These are phyloP conservation scores for Cossypha polioptera DNA, from an alignment of 2,797 vertebrate genomes.

Conservation along the genomic window DNA sequence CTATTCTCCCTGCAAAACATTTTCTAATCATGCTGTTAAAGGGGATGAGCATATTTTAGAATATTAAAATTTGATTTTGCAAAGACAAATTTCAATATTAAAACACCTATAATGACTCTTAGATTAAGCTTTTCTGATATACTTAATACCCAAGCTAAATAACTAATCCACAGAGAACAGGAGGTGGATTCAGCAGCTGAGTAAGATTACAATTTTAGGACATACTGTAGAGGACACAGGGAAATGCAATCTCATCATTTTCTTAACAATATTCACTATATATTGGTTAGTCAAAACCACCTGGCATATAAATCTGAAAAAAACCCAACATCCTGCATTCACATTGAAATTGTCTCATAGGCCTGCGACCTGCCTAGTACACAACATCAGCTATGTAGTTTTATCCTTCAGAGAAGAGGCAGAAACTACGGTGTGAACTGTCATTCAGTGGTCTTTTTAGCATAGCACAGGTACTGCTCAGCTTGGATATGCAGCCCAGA, in stretches of 20 bases:
- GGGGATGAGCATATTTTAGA: slow-evolving; percentile 53
- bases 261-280: slow-evolving; percentile 29
- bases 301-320: slow-evolving; percentile 2
- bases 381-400: not conserved
- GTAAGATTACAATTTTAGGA: slow-evolving; percentile 52
- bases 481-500: not conserved
- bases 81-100: slow-evolving; percentile 59
- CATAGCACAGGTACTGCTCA: not conserved
- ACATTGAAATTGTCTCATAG: not conserved
- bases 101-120: slow-evolving; percentile 52
- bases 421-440: not conserved
- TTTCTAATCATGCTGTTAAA: slow-evolving; percentile 51
- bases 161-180: slow-evolving; percentile 59
- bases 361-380: not conserved
- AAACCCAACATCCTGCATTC: not conserved
- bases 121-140: slow-evolving; percentile 62
- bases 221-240: slow-evolving; percentile 21
- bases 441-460: not conserved
- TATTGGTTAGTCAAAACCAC: slow-evolving; percentile 20
- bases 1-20: slow-evolving; percentile 7
- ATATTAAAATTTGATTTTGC: slow-evolving; percentile 56
- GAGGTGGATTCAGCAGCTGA: slow-evolving; percentile 15
- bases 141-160: slow-evolving; percentile 63
- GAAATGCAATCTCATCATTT: slow-evolving; percentile 44
- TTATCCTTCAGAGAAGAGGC: not conserved